A percentile compares a stretch with the other conserved stretches of the same genome.
Evolutionary conservation across 1,140 invertebrate species (phyloP).

Genomic region (Drosophila nebulosa): DNA sequence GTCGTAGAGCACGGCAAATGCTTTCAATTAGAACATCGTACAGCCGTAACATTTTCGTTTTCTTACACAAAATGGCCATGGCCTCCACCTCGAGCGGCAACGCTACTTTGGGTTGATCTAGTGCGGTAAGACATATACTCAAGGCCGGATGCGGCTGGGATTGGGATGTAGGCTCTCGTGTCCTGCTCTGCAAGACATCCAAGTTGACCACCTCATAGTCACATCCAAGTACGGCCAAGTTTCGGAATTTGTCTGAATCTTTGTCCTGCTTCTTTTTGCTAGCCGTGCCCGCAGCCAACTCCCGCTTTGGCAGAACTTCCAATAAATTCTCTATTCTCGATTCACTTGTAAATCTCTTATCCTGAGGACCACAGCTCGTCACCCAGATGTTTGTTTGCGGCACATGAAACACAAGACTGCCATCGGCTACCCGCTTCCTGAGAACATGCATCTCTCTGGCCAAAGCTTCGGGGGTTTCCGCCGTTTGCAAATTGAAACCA

Average conservation of each 20-base stretch:
- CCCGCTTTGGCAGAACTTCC: constrained; percentile 38
- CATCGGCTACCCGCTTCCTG: constrained; percentile 82
- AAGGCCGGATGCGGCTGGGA: constrained; percentile 46
- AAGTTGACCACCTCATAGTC: constrained; percentile 70
- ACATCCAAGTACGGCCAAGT: constrained; percentile 57
- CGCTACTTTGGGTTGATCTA: constrained; percentile 78
- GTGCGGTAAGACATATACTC: constrained; percentile 55
- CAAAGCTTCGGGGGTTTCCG: constrained; percentile 82
- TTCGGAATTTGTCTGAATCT: constrained; percentile 12
- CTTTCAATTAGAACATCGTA: constrained; percentile 89
- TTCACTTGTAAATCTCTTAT: constrained; percentile 45
- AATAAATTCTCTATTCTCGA: constrained; percentile 59
- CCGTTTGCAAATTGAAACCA: constrained; percentile 82
- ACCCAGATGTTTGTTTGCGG: constrained; percentile 64
- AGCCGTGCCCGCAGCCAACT: neutral
- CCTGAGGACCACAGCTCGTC: constrained; percentile 57
- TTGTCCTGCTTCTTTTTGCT: constrained; percentile 44
- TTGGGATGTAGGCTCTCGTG: constrained; percentile 45
- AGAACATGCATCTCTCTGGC: constrained; percentile 83
- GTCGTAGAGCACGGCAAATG: constrained; percentile 85
- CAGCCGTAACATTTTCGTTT: constrained; percentile 84
- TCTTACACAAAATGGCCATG: constrained; percentile 86
- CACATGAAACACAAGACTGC: constrained; percentile 70
- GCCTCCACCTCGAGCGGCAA: constrained; percentile 86
- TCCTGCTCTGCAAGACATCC: constrained; percentile 58